Percentiles rank a stretch among this genome's conserved stretches.
Conservation (phyloP, 1,140 invertebrate species). For the Polypedilum pembai region DNA sequence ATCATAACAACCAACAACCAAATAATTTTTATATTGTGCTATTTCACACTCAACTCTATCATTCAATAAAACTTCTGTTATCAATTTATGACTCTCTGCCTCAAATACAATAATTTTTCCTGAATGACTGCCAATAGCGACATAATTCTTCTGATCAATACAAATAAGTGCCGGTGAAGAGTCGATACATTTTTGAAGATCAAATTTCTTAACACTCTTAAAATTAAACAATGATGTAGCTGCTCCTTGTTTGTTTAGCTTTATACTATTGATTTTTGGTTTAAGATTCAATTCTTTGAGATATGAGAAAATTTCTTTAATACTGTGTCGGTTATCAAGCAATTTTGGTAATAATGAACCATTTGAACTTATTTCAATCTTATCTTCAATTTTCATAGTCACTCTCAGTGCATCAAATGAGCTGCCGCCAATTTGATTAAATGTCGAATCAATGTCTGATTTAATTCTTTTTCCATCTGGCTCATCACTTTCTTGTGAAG, state of each 20-base stretch:
- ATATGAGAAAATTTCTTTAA: constrained; percentile 25
- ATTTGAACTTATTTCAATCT: constrained; percentile 35
- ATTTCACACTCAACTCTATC: constrained; percentile 52
- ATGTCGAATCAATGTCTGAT: constrained; percentile 32
- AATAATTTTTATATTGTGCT: constrained; percentile 35
- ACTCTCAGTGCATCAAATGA: constrained; percentile 40
- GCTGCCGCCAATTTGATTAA: constrained; percentile 36
- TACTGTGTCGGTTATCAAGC: constrained; percentile 33
- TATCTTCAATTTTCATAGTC: constrained; percentile 35
- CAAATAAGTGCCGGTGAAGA: constrained; percentile 43
- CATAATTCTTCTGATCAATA: constrained; percentile 35
- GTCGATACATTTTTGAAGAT: constrained; percentile 52
- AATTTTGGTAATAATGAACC: constrained; percentile 34
- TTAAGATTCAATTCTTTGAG: background rate
- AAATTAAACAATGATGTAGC: background rate
- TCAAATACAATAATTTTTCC: constrained; percentile 31
- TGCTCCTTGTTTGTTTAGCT: background rate
- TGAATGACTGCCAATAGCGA: constrained; percentile 39
- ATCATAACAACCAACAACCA: constrained; percentile 50
- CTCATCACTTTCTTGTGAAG: background rate
- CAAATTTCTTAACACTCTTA: constrained; percentile 40
- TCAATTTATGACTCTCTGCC: background rate
- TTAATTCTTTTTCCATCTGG: constrained; percentile 31
- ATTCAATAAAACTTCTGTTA: constrained; percentile 43
- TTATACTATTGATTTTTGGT: background rate